Evolutionary conservation across 2,888 invertebrate genomes (phyloP), one percentile per base, ranked within the genome.

Genomic region (Hydroisotoma schaefferi): DNA sequence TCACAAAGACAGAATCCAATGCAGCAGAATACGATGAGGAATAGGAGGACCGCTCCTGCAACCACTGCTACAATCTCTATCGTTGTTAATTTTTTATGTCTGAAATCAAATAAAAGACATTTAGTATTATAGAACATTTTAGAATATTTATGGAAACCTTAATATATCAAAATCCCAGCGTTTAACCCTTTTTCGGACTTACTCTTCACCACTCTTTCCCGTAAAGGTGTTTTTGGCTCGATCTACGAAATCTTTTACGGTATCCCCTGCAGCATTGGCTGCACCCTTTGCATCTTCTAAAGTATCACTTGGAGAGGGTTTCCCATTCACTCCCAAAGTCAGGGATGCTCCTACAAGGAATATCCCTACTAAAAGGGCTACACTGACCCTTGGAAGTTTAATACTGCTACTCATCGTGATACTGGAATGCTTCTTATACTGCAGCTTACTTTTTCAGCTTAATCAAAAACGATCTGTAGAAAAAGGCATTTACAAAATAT

Each of bases 1-100:
- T 72, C 64, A 56, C 71, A 71, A 18, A 71, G 58, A 28, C 68
- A 71, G 55, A 62, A 71, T 10, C 69, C 69, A 38, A 71, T 68
- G 44, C 67, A 68, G 43, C 71, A 71, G 27, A 68, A 53, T 12
- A 58, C 47, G 27, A 71, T 26, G 26, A 71, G 57, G 33, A 66
- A 60, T 10, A 69, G 12, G 12, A 68, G 8, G 2, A 71, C 25
- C 10, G 65, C 66, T 22, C 54, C 66, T 0, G 63, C 64, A 18
- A 59, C 49, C 0, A 71, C 52, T 2, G 57, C 49, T 15, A 57
- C 66, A 22, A 71, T 55, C 55, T 71, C 71, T 38, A 52, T 15
- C 3, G 57, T 40, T 10, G 59, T 61, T 25, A 71, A 28, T 43
- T 66, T 58, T 15, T 29, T 29, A 25, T 53, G 28, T 18, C 60